A percentile compares a stretch with the other conserved stretches of the same genome.
Evolutionary conservation across 2,113 vertebrate species (phyloP).

Genomic region (Rousettus leschenaultii): DNA sequence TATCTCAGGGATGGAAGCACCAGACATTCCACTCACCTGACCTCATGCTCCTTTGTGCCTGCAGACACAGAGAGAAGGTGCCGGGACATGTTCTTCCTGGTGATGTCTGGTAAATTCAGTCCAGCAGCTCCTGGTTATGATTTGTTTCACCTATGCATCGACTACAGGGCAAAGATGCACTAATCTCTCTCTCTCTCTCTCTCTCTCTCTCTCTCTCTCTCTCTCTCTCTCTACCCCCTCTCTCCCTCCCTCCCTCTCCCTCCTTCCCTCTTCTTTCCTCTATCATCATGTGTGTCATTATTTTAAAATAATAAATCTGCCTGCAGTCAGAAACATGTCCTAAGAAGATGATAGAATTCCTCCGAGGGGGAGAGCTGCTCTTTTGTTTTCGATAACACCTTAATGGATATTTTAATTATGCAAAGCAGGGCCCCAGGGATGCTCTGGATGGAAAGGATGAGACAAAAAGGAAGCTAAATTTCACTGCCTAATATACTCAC

Average conservation of each 20-base stretch:
- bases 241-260: no score
- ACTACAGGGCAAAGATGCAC: neutral
- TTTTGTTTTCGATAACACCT: constrained; percentile 64
- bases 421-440: constrained; percentile 44
- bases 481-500: neutral
- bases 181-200: neutral
- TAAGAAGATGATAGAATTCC: constrained; percentile 38
- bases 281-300: neutral
- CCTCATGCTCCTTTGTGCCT: neutral
- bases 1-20: neutral
- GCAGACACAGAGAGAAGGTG: neutral
- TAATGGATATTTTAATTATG: constrained; percentile 73
- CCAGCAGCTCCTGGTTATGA: neutral
- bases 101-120: neutral
- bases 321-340: neutral
- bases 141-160: neutral
- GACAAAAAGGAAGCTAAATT: constrained; percentile 20
- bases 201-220: neutral
- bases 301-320: constrained; percentile 41
- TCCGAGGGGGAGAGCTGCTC: constrained; percentile 48
- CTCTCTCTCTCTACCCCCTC: neutral
- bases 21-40: neutral
- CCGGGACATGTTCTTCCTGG: neutral
- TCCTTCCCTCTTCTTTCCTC: neutral
- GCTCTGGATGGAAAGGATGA: neutral